phyloP scores from a whole-genome alignment of 2,113 vertebrate species.

The Seriola dumerili region DNA sequence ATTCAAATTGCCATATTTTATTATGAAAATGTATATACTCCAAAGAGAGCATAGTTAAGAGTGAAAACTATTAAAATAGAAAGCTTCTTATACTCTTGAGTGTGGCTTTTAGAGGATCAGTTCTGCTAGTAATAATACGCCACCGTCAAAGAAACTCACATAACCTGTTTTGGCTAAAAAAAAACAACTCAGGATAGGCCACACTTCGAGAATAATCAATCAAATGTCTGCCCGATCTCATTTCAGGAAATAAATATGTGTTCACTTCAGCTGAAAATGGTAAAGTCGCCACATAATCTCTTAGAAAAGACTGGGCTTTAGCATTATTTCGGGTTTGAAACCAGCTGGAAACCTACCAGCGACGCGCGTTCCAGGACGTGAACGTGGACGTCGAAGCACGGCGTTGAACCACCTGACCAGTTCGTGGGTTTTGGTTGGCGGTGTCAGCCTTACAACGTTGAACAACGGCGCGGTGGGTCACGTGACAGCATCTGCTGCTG shows the following conservation, averaged over 20 bases:
- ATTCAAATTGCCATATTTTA: not conserved
- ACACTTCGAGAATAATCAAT: not conserved
- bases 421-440: constrained; percentile 48
- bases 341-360: not conserved
- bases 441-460: constrained; percentile 31
- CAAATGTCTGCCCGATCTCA: not conserved
- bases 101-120: no score
- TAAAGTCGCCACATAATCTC: not conserved
- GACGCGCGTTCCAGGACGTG: not conserved
- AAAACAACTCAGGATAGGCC: not conserved
- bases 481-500: constrained; percentile 83
- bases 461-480: constrained; percentile 77
- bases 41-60: not conserved
- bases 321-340: not conserved
- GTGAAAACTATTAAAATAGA: not conserved
- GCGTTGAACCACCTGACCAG: constrained; percentile 44
- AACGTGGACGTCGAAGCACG: constrained; percentile 31
- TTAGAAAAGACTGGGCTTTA: not conserved
- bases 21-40: not conserved
- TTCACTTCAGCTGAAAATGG: not conserved
- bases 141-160: not conserved
- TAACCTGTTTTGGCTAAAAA: constrained; percentile 10
- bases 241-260: not conserved
- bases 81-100: not conserved
- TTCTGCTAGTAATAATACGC: no score